Conservation (phyloP, 2,888 invertebrate species). For the Strigamia transsilvanica region DNA sequence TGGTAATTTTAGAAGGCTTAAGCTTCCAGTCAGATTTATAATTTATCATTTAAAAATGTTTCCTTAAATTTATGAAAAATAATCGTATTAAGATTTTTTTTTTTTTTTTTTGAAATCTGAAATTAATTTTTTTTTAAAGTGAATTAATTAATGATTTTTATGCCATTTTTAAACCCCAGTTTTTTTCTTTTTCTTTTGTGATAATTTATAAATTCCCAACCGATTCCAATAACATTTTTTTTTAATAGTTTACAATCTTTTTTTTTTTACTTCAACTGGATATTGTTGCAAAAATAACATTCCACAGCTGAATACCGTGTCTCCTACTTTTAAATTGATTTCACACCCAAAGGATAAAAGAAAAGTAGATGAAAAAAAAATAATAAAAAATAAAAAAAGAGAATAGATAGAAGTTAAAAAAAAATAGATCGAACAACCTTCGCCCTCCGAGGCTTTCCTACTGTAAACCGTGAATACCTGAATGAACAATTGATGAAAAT, state of each 20-base stretch:
- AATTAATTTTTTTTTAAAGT: background rate
- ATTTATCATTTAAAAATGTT: too few species aligned
- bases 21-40: background rate
- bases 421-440: constrained; percentile 1
- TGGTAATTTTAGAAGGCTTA: background rate
- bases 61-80: too few species aligned
- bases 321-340: constrained; percentile 29
- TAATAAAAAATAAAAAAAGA: background rate
- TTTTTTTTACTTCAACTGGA: constrained; percentile 1
- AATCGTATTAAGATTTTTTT: too few species aligned
- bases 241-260: background rate
- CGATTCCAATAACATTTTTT: background rate
- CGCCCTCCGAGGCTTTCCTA: background rate
- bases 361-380: constrained; percentile 21
- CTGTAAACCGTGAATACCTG: background rate
- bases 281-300: constrained; percentile 20
- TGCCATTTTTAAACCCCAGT: background rate
- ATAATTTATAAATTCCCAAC: background rate
- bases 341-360: constrained; percentile 28
- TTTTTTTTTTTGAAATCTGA: too few species aligned
- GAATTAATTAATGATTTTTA: background rate
- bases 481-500: constrained; percentile 3
- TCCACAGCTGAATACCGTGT: constrained; percentile 1
- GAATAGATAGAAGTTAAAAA: background rate
- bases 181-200: background rate